Evolutionary conservation across 1,140 invertebrate species (phyloP).

Genomic region (Homalodisca vitripennis): DNA sequence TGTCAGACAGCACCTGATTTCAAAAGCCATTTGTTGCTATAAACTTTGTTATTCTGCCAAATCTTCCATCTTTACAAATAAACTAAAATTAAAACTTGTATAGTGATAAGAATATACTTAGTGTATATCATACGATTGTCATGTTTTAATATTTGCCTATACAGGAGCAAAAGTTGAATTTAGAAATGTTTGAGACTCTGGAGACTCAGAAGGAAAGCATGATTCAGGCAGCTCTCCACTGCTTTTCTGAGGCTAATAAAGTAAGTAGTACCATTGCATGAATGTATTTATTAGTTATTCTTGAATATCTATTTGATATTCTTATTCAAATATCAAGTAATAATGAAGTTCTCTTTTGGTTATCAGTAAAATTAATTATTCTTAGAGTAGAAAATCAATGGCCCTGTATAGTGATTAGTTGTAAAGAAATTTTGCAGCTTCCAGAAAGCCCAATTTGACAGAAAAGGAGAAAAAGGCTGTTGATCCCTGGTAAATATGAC

Average conservation of each 20-base stretch:
- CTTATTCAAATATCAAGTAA: not conserved
- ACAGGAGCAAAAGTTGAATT: conserved; percentile 54
- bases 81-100: no score
- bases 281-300: conserved; percentile 43
- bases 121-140: not conserved
- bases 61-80: no score
- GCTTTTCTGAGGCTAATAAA: conserved; percentile 70
- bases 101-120: no score
- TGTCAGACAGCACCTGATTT: no score
- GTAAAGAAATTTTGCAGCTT: no score
- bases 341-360: not conserved
- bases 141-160: not conserved
- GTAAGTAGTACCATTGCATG: conserved; percentile 45
- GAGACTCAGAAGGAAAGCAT: conserved; percentile 76
- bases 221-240: conserved; percentile 69
- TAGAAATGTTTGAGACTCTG: conserved; percentile 72
- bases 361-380: not conserved
- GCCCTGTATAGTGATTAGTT: no score
- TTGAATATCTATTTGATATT: not conserved
- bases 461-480: no score
- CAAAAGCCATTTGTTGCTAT: no score
- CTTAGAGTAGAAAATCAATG: no score
- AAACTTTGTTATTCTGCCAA: no score
- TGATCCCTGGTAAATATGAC: no score
- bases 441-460: no score